Percentiles rank a stretch among this genome's conserved stretches.
phyloP scores from a whole-genome alignment of 2,888 invertebrate genomes.

The Abrostola tripartita region DNA sequence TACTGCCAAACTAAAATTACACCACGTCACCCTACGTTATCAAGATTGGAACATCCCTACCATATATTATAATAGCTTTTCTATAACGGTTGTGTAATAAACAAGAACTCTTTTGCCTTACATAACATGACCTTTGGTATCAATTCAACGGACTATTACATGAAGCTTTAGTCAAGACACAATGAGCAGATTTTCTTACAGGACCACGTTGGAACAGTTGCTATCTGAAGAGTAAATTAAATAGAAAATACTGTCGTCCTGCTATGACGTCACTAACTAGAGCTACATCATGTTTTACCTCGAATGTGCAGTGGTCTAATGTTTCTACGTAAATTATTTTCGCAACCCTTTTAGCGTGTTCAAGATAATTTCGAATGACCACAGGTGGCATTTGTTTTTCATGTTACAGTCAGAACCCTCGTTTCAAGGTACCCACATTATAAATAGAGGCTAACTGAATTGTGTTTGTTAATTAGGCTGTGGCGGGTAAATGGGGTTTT shows the following conservation, averaged over 20 bases:
- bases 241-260: too few species aligned
- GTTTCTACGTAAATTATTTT: not conserved
- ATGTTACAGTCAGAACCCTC: constrained; percentile 10
- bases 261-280: too few species aligned
- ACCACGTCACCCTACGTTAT: constrained; percentile 13
- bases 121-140: not conserved
- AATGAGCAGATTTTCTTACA: not conserved
- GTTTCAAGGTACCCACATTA: not conserved
- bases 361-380: not conserved
- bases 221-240: too few species aligned
- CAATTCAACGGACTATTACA: too few species aligned
- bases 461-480: too few species aligned
- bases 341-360: constrained; percentile 4
- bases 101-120: not conserved
- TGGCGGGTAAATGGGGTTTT: too few species aligned
- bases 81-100: not conserved
- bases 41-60: constrained; percentile 24
- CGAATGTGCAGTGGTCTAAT: not conserved
- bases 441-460: too few species aligned
- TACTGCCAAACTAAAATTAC: not conserved
- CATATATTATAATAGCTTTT: constrained; percentile 2
- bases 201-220: too few species aligned
- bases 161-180: not conserved
- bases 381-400: constrained; percentile 11
- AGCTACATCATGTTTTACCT: too few species aligned